Evolutionary conservation across 2,113 vertebrate species (phyloP).

Genomic region (Mus pahari): DNA sequence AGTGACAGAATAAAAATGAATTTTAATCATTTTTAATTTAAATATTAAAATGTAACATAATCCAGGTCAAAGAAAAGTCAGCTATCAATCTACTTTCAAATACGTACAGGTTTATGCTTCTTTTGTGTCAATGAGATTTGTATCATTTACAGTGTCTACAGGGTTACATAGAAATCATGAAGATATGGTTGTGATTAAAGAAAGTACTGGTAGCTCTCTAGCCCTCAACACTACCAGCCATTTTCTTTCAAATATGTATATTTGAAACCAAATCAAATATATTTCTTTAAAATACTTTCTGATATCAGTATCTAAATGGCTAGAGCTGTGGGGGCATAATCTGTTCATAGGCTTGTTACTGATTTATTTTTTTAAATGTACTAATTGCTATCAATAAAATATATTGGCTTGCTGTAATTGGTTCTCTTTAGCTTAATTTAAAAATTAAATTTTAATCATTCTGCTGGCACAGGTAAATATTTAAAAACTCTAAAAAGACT

Average conservation of each 20-base stretch:
- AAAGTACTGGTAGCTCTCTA: neutral
- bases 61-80: neutral
- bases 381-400: neutral
- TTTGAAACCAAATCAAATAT: too few species aligned
- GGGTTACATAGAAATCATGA: neutral
- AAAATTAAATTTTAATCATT: neutral
- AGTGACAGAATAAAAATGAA: neutral
- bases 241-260: neutral
- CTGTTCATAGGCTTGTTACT: too few species aligned
- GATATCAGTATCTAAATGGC: neutral
- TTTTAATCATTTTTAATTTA: neutral
- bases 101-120: neutral
- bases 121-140: neutral
- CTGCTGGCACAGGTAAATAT: neutral
- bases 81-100: neutral
- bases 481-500: neutral
- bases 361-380: neutral
- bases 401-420: neutral
- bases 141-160: neutral
- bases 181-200: neutral
- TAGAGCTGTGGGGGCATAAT: neutral
- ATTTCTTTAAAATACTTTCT: neutral
- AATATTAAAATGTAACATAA: neutral
- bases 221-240: neutral
- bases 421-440: neutral